phyloP scores from a whole-genome alignment of 2,113 vertebrate species.

The Mus pahari region DNA sequence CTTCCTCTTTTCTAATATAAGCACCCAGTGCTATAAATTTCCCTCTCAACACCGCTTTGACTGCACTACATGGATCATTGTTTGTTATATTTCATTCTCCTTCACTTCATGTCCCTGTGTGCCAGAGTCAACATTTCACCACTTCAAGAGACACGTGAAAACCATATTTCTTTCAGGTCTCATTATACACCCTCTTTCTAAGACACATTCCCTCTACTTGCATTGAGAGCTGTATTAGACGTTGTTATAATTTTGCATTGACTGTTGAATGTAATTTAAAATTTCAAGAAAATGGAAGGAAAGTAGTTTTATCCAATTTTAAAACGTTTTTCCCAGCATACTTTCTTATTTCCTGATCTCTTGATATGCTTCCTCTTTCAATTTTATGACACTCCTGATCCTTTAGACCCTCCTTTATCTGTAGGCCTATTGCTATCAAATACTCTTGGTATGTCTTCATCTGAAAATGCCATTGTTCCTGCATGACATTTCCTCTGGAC shows the following conservation, averaged over 20 bases:
- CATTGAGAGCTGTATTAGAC: not conserved
- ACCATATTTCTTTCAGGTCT: not conserved
- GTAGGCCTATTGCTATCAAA: slow-evolving; percentile 2
- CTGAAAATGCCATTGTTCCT: slow-evolving; percentile 7
- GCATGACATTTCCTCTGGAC: slow-evolving; percentile 1
- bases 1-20: slow-evolving; percentile 48
- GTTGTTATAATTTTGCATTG: slow-evolving; percentile 52
- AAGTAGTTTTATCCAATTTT: not conserved
- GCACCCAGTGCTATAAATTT: slow-evolving; percentile 46
- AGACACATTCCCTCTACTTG: slow-evolving; percentile 22
- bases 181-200: not conserved
- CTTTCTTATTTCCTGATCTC: slow-evolving; percentile 47
- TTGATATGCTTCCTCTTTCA: slow-evolving; percentile 24
- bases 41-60: slow-evolving; percentile 17
- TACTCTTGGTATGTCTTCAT: slow-evolving; percentile 28
- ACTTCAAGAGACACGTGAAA: slow-evolving; percentile 11
- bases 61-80: slow-evolving; percentile 26
- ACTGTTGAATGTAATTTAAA: slow-evolving; percentile 41
- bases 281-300: slow-evolving; percentile 25
- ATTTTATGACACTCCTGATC: not conserved
- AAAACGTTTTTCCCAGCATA: not conserved
- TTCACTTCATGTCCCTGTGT: not conserved
- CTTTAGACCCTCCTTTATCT: not conserved
- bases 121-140: slow-evolving; percentile 56
- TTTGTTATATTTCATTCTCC: slow-evolving; percentile 29